phyloP scores from a whole-genome alignment of 2,888 invertebrate species.

The Camptogramma bilineatum region DNA sequence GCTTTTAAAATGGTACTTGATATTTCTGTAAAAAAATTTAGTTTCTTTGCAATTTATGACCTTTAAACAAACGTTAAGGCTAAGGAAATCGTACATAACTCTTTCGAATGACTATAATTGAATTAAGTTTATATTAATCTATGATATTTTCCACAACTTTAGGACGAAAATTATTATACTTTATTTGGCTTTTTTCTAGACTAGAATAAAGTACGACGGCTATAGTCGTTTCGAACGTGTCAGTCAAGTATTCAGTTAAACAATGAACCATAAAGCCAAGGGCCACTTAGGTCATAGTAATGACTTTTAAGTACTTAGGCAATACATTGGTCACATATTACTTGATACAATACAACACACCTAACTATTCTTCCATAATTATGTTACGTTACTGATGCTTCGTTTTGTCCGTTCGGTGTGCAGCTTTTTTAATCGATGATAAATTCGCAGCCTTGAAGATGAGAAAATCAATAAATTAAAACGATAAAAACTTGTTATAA shows the following conservation, averaged over 20 bases:
- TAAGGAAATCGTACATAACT: too few species aligned
- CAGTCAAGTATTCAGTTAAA: slow-evolving; percentile 11
- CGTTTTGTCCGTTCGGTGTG: not conserved
- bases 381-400: too few species aligned
- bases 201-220: not conserved
- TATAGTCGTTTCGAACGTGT: not conserved
- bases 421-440: slow-evolving; percentile 11
- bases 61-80: too few species aligned
- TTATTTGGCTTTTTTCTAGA: not conserved
- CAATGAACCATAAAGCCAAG: slow-evolving; percentile 28
- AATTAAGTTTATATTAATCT: too few species aligned
- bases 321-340: not conserved
- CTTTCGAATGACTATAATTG: too few species aligned
- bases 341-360: too few species aligned
- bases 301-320: not conserved
- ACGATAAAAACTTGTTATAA: slow-evolving; percentile 25
- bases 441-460: slow-evolving; percentile 26
- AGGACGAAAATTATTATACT: not conserved
- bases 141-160: not conserved
- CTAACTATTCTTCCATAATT: not conserved
- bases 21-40: not conserved
- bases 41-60: too few species aligned
- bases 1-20: slow-evolving; percentile 57
- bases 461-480: slow-evolving; percentile 34
- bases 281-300: slow-evolving; percentile 6